Conservation (phyloP, 2,797 vertebrate species). For the Micromesistius poutassou region DNA sequence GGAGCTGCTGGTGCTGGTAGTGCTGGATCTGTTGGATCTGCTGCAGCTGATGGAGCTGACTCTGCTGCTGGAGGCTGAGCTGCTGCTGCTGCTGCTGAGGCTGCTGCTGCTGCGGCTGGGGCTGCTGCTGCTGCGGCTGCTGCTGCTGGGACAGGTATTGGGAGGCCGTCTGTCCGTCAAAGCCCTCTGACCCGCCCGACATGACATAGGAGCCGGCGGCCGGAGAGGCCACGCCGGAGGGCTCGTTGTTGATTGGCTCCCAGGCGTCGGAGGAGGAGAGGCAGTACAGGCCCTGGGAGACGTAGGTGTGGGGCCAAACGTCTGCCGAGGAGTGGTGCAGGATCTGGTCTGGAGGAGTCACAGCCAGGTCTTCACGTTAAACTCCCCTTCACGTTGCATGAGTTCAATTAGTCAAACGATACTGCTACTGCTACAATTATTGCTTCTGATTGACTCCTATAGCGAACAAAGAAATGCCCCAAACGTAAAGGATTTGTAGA, state of each 20-base stretch:
- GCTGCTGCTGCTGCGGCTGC: conserved; percentile 73
- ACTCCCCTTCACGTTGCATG: not conserved
- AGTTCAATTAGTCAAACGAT: not conserved
- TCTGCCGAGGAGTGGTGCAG: conserved; percentile 92
- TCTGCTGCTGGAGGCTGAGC: conserved; percentile 76
- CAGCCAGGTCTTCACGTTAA: not conserved
- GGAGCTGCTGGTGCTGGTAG: conserved; percentile 81
- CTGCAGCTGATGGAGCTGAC: conserved; percentile 80
- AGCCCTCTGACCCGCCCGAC: conserved; percentile 75
- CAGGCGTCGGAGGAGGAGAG: conserved; percentile 95
- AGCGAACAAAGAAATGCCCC: not conserved
- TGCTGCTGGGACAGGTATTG: conserved; percentile 83
- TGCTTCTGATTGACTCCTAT: not conserved
- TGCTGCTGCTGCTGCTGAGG: conserved; percentile 62
- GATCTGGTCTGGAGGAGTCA: conserved; percentile 78
- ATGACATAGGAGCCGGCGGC: conserved; percentile 84
- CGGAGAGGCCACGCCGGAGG: conserved; percentile 88
- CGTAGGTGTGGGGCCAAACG: conserved; percentile 96
- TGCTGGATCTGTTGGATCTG: conserved; percentile 84
- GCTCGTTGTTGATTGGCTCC: conserved; percentile 90
- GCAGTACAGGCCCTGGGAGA: conserved; percentile 98
- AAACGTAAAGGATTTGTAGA: not conserved
- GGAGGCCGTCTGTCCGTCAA: conserved; percentile 81
- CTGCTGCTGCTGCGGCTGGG: conserved; percentile 81
- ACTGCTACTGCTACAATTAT: not conserved